These are phyloP conservation scores for Percopsis omiscomaycus DNA, from an alignment of 2,797 vertebrate genomes.

Conservation along the genomic window DNA sequence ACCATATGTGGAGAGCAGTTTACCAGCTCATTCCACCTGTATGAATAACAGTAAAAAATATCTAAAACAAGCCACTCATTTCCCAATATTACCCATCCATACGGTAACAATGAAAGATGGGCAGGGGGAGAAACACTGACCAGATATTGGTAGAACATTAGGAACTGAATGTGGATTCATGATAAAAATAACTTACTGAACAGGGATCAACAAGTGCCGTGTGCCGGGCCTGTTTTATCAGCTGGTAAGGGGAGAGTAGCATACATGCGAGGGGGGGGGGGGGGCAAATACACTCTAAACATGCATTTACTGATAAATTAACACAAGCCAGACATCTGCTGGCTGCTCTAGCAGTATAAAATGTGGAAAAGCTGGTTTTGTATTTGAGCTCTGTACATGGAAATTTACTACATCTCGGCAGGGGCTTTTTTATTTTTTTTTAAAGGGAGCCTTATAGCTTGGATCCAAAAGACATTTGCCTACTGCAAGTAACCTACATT, in stretches of 20 bases:
- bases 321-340: slow-evolving; percentile 21
- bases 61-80: slow-evolving; percentile 44
- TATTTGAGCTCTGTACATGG: slow-evolving; percentile 30
- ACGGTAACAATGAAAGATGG: slow-evolving; percentile 38
- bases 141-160: slow-evolving; percentile 22
- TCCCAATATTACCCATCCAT: slow-evolving; percentile 41
- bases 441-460: background rate
- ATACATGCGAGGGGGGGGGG: slow-evolving; percentile 42
- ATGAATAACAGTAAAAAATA: slow-evolving; percentile 63
- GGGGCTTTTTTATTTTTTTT: background rate
- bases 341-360: slow-evolving; percentile 10
- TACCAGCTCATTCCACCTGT: slow-evolving; percentile 31
- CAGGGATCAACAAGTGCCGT: slow-evolving; percentile 3
- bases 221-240: slow-evolving; percentile 1
- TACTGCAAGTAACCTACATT: background rate
- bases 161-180: slow-evolving; percentile 40
- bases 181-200: slow-evolving; percentile 69
- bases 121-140: slow-evolving; percentile 22
- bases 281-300: slow-evolving; percentile 32
- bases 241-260: slow-evolving; percentile 8
- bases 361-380: slow-evolving; percentile 30
- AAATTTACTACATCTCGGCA: slow-evolving; percentile 32
- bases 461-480: background rate
- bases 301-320: slow-evolving; percentile 49
- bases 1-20: slow-evolving; percentile 35